Percentiles rank a stretch among this genome's conserved stretches.
These are phyloP conservation scores for Agelas oroides DNA, from an alignment of 37 sponge, comb jelly and placozoan species.

Conservation along the genomic window DNA sequence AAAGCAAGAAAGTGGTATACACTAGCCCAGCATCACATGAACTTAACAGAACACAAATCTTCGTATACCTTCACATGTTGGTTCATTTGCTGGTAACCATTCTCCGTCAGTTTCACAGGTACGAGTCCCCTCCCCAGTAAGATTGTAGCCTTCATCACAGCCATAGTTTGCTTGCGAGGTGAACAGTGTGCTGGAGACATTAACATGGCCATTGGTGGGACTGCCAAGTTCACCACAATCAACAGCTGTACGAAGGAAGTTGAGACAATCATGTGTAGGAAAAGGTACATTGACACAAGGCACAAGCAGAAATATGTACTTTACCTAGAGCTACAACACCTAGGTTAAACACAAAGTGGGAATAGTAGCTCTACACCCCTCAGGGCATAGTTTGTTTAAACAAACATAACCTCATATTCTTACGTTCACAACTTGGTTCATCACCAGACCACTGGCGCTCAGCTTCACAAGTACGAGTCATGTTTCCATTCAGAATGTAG, in stretches of 20 bases:
- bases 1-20: too few relatives aligned
- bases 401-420: too few relatives aligned
- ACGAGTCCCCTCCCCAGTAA: neutral
- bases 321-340: too few relatives aligned
- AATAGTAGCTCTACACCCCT: too few relatives aligned
- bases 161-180: neutral
- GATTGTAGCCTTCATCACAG: neutral
- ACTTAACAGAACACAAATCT: too few relatives aligned
- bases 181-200: neutral
- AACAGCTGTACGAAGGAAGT: neutral
- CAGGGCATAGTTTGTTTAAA: too few relatives aligned
- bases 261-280: too few relatives aligned
- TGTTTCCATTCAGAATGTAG: neutral
- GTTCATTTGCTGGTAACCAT: constrained; percentile 9
- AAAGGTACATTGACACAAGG: too few relatives aligned
- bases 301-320: too few relatives aligned
- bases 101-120: constrained; percentile 22
- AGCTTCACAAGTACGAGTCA: constrained; percentile 10
- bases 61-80: too few relatives aligned
- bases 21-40: too few relatives aligned
- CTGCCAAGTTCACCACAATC: neutral
- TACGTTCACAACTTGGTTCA: constrained; percentile 32
- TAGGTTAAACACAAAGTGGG: too few relatives aligned
- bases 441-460: constrained; percentile 32
- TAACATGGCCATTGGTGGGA: neutral